phyloP scores from a whole-genome alignment of 2,797 vertebrate genomes.

The Emys orbicularis region DNA sequence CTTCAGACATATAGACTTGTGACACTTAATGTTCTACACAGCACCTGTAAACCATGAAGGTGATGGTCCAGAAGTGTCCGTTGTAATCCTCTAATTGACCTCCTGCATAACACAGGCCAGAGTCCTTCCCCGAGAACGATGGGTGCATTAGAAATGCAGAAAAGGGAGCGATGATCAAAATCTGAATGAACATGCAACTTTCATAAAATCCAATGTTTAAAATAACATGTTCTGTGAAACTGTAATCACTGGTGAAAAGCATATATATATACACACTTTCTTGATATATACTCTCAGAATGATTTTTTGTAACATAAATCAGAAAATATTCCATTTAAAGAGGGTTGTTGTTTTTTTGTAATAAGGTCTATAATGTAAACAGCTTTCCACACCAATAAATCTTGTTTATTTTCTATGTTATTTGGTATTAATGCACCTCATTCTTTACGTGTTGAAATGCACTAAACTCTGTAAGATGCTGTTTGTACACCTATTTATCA shows the following conservation, averaged over 20 bases:
- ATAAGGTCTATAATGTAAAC: background rate
- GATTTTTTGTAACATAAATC: background rate
- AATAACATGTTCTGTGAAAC: background rate
- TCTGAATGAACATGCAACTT: background rate
- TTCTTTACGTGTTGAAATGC: background rate
- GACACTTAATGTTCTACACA: background rate
- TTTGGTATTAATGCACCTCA: background rate
- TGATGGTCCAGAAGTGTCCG: background rate
- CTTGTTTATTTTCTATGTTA: background rate
- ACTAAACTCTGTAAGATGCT: background rate
- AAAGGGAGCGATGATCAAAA: background rate
- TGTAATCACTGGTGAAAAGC: background rate
- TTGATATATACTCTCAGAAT: background rate
- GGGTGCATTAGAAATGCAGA: background rate
- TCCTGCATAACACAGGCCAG: background rate
- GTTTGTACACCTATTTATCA: background rate
- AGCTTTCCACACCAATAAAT: background rate
- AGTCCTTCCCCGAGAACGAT: background rate
- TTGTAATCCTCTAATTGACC: background rate
- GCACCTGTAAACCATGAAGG: background rate
- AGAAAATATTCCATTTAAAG: background rate
- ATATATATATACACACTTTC: background rate
- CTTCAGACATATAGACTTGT: background rate
- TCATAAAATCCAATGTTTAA: background rate
- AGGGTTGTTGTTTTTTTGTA: background rate